Percentiles rank a stretch among this genome's conserved stretches.
Conservation (phyloP, 2,113 vertebrate species). For the Collichthys lucidus region DNA sequence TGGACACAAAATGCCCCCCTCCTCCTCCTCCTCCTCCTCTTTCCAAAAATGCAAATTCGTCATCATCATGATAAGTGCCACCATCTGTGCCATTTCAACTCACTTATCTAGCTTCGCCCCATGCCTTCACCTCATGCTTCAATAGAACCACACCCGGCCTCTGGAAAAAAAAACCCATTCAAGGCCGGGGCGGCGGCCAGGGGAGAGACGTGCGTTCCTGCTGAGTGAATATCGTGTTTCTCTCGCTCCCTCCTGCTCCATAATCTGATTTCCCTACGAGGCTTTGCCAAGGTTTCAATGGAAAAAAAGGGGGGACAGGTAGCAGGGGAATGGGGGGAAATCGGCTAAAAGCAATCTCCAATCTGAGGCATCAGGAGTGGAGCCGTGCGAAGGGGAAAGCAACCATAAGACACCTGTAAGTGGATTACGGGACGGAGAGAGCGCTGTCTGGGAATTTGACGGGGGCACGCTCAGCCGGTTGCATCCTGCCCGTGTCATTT, state of each 20-base stretch:
- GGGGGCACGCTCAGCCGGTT: conserved; percentile 33
- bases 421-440: conserved; percentile 71
- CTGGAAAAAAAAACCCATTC: conserved; percentile 52
- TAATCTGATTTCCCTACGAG: conserved; percentile 77
- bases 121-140: conserved; percentile 66
- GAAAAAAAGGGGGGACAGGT: conserved; percentile 69
- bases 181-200: conserved; percentile 46
- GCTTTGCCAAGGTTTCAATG: conserved; percentile 65
- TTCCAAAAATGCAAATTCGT: conserved; percentile 74
- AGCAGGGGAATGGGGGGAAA: conserved; percentile 42
- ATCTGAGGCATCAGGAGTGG: conserved; percentile 39
- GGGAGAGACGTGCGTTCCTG: conserved; percentile 52
- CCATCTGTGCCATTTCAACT: conserved; percentile 77
- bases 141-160: conserved; percentile 65
- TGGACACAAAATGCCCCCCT: conserved; percentile 35
- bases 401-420: conserved; percentile 74
- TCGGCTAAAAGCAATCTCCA: conserved; percentile 70
- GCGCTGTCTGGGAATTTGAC: conserved; percentile 65
- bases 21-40: background rate
- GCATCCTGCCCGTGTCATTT: conserved; percentile 48
- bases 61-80: conserved; percentile 72
- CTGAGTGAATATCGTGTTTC: conserved; percentile 75
- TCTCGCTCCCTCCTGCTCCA: conserved; percentile 50
- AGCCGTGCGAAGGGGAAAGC: conserved; percentile 42
- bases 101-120: conserved; percentile 62